Conservation (phyloP, 2,888 invertebrate species). For the Lydus trimaculatus region DNA sequence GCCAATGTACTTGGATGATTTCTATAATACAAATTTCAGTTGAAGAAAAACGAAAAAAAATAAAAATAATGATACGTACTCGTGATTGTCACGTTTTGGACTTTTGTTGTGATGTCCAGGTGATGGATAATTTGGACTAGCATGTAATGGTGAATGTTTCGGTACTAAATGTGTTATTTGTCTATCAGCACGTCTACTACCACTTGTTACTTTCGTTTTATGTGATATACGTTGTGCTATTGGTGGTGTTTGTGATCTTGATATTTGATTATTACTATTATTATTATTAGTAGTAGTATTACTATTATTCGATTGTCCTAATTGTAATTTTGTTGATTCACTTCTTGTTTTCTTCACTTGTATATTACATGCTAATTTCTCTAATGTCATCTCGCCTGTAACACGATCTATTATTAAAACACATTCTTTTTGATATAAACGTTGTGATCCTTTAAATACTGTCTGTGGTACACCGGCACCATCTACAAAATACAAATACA, state of each 20-base stretch:
- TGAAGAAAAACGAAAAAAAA: no score
- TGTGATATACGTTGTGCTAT: conserved; percentile 56
- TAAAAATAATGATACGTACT: conserved; percentile 29
- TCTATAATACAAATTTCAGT: conserved; percentile 1
- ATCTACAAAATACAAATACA: conserved; percentile 66
- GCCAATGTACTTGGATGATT: conserved; percentile 71
- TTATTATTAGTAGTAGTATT: conserved; percentile 30
- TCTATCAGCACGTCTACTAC: conserved; percentile 53
- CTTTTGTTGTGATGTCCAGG: conserved; percentile 53
- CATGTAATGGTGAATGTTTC: conserved; percentile 67
- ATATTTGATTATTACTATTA: conserved; percentile 33
- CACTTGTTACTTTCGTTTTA: conserved; percentile 58
- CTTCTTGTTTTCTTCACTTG: conserved; percentile 92
- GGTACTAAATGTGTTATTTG: conserved; percentile 63
- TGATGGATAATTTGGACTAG: conserved; percentile 63
- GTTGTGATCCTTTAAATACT: conserved; percentile 93
- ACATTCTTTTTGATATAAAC: conserved; percentile 93
- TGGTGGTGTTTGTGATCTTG: conserved; percentile 54
- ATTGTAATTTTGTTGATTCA: conserved; percentile 54
- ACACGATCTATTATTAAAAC: conserved; percentile 91
- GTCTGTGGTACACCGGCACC: conserved; percentile 91
- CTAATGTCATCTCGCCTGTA: conserved; percentile 93
- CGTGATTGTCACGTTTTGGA: conserved; percentile 54
- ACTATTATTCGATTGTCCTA: conserved; percentile 34
- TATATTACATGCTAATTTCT: conserved; percentile 89